Evolutionary conservation across 2,888 invertebrate genomes (phyloP), one percentile per base, ranked within the genome.

Genomic region (Lasioglossum pauxillum): DNA sequence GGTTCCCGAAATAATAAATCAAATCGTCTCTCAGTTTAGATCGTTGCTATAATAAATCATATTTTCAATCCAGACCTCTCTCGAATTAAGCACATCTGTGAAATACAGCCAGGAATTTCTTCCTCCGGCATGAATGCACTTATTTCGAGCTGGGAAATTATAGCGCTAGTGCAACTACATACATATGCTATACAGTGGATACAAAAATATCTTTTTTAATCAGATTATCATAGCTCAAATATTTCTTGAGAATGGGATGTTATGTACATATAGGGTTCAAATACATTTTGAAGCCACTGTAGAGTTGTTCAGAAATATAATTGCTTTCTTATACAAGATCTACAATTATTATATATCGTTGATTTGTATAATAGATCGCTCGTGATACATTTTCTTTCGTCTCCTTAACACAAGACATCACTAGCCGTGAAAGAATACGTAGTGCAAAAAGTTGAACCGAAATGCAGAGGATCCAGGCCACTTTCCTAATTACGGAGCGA

Each of bases 1-100:
- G 67, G 19, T 69, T 69, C 5, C 67, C 23, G 38, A 69, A 69
- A 69, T 69, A 69, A 69, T 38, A 38, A 79, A 69, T 69, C 67
- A 23, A 23, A 69, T 69, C 35, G 67, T 69, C 35, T 35, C 35
- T 35, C 67, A 38, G 38, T 38, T 35, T 69, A 38, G 69, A 35
- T 23, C 69, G 69, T 10, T 35, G 69, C 38, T 23, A 23, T 69
- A 69, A 69, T 69, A 69, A 38, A 69, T 38, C 38, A 69, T 23
- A n/a, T n/a, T 69, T 38, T 69, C 69, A 38, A 38, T 69, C 38
- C 35, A 38, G 35, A n/a, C 38, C 23, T 23, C 38, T 23, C 23
- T 10, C 38, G 38, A 69, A 69, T 69, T 69, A 38, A 69, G 23
- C 69, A 23, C 38, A 23, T 23, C 69, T 38, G 38, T n/a, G 38